phyloP scores from a whole-genome alignment of 2,113 vertebrate species.

The Phoxinus phoxinus region DNA sequence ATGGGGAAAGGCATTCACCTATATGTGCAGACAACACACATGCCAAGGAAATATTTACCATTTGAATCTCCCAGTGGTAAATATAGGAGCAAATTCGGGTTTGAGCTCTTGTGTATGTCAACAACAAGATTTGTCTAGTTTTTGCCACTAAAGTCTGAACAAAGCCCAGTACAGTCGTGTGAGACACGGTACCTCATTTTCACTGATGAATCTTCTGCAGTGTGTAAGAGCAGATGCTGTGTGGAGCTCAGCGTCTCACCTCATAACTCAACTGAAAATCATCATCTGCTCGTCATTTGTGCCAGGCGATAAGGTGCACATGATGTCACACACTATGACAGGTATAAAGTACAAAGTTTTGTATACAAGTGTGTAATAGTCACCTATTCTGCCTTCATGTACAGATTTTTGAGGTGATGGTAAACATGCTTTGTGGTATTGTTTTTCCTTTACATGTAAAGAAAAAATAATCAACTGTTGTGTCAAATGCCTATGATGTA shows the following conservation, averaged over 20 bases:
- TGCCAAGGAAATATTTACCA: neutral
- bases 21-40: too few species aligned
- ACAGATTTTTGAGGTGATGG: too few species aligned
- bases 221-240: slow-evolving; percentile 12
- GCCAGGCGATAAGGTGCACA: too few species aligned
- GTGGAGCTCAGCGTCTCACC: neutral
- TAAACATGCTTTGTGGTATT: too few species aligned
- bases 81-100: neutral
- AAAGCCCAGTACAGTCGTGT: neutral
- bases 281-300: neutral
- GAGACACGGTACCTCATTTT: neutral
- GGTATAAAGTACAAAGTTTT: too few species aligned
- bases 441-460: too few species aligned
- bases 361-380: too few species aligned
- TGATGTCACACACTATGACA: too few species aligned
- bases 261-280: slow-evolving; percentile 11
- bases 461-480: too few species aligned
- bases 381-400: too few species aligned
- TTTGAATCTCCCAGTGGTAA: neutral
- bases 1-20: too few species aligned
- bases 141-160: neutral
- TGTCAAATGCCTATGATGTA: too few species aligned
- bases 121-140: neutral
- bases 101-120: neutral
- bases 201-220: slow-evolving; percentile 9